These are phyloP conservation scores for Crotophaga sulcirostris DNA, from an alignment of 2,113 vertebrate species.

Conservation along the genomic window DNA sequence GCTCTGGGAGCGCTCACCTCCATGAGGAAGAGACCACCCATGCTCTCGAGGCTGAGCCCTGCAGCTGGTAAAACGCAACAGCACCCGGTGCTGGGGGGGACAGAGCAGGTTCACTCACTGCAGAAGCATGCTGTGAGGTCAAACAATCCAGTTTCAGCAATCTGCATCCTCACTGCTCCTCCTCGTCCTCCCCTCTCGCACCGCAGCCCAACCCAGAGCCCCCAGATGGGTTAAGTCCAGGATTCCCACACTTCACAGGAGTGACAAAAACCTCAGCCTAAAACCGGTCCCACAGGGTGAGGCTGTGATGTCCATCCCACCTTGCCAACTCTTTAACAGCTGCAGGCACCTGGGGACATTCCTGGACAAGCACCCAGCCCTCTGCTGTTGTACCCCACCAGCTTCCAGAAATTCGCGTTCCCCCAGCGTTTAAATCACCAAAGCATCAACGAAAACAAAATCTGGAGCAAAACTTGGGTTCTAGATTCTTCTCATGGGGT, in stretches of 20 bases:
- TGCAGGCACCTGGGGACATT: background rate
- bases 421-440: background rate
- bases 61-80: fast-evolving
- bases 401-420: background rate
- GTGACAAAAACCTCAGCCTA: background rate
- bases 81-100: background rate
- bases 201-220: background rate
- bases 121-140: background rate
- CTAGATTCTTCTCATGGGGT: background rate
- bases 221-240: background rate
- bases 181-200: background rate
- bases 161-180: background rate
- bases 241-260: background rate
- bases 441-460: background rate
- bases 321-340: background rate
- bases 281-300: background rate
- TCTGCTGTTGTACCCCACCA: too few species aligned
- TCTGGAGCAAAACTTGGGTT: background rate
- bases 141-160: background rate
- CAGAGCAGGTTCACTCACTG: fast-evolving
- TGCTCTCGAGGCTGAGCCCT: background rate
- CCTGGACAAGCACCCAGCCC: background rate
- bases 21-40: background rate
- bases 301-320: background rate
- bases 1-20: background rate